Conservation (phyloP, 2,797 vertebrate species). For the Sciurus carolinensis region DNA sequence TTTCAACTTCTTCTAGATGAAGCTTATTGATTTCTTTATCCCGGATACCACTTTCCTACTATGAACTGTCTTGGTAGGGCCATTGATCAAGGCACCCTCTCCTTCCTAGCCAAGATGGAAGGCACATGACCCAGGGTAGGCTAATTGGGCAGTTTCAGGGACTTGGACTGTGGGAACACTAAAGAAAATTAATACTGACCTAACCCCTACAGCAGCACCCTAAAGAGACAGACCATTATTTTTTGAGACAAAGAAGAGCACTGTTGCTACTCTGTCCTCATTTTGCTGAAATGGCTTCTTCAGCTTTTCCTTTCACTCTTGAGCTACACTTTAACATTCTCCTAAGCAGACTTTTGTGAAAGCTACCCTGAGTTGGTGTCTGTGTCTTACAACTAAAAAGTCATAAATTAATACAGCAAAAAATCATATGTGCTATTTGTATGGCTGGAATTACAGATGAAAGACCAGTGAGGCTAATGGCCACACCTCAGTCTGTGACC, state of each 20-base stretch:
- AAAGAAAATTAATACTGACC: constrained; percentile 20
- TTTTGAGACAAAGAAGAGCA: neutral
- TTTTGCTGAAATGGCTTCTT: neutral
- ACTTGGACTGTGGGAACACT: neutral
- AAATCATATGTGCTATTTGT: neutral
- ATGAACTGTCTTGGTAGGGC: neutral
- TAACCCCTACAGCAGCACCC: neutral
- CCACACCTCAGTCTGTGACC: neutral
- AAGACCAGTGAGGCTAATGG: neutral
- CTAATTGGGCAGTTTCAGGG: neutral
- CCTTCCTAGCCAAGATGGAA: neutral
- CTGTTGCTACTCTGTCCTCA: neutral
- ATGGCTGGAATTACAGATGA: neutral
- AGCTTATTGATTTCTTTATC: constrained; percentile 19
- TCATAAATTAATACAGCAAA: neutral
- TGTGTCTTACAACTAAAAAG: neutral
- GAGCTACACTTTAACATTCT: neutral
- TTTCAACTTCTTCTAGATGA: constrained; percentile 49
- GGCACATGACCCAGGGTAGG: neutral
- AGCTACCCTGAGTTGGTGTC: neutral
- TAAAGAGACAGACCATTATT: neutral
- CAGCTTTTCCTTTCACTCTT: constrained; percentile 27
- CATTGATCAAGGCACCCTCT: constrained; percentile 37
- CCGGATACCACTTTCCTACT: neutral
- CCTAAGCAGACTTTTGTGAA: neutral